Conservation (phyloP, 2,797 vertebrate species). For the Pangasius krempfi region DNA sequence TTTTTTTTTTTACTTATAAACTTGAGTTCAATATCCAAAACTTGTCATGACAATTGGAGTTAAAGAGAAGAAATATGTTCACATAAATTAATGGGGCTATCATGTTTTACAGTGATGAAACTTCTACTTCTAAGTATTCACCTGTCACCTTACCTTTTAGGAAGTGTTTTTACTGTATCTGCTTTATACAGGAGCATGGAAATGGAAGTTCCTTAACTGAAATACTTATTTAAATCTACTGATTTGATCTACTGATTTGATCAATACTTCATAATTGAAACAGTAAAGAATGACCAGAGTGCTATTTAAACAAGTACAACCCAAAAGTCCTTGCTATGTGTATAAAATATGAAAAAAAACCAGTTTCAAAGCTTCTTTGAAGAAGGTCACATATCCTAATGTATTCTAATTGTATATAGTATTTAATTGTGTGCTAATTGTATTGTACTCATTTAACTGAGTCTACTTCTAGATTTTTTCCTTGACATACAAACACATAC, state of each 20-base stretch:
- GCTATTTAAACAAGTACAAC: background rate
- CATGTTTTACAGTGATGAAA: background rate
- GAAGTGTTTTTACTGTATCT: background rate
- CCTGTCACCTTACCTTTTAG: background rate
- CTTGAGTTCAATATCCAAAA: too few species aligned
- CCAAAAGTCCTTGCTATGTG: background rate
- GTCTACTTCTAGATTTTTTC: background rate
- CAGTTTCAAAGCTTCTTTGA: background rate
- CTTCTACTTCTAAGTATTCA: background rate
- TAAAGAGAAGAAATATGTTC: too few species aligned
- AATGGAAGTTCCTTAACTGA: background rate
- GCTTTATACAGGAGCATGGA: background rate
- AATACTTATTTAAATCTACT: background rate
- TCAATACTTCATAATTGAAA: background rate
- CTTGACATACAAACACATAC: background rate
- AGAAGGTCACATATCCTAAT: background rate
- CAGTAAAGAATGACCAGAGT: background rate
- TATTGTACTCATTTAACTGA: too few species aligned
- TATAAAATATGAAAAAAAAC: too few species aligned
- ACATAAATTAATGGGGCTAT: too few species aligned
- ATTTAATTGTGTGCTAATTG: too few species aligned
- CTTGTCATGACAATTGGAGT: too few species aligned
- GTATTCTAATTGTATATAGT: too few species aligned
- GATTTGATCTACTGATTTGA: too few species aligned
- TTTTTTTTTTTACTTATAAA: too few species aligned